Evolutionary conservation across 2,797 vertebrate species (phyloP), one percentile per base, ranked within the genome.

Genomic region (Falco novaeseelandiae): DNA sequence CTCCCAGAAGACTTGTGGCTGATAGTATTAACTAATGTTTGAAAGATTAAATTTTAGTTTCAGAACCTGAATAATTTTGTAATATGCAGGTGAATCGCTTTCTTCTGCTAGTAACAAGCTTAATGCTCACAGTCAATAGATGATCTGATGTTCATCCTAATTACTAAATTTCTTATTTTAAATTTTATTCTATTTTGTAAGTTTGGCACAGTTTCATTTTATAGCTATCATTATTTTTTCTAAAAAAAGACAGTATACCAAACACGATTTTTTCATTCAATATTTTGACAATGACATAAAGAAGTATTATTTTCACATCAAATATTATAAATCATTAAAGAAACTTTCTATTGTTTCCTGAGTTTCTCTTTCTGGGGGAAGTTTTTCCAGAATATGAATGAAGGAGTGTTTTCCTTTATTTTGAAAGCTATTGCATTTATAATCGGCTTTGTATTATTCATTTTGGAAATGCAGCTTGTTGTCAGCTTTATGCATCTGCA

Each of bases 11-110:
- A 62, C 40, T 95, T 95, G 19, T 38, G 62, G 25, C 61, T 94
- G 89, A 96, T 97, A 95, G 96, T 94, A 92, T 69, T 90, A 98
- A 97, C 83, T 74, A 97, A 57, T 96, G 87, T 96, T 94, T 78
- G 86, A 89, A 97, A 92, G 74, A 97, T 97, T 94, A 91, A 96
- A 86, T 97, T 92, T 91, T 84, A 73, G 62, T 88, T 96, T 94
- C 90, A 96, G 90, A 97, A 92, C 61, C 55, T 82, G 69, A 95
- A 73, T 94, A 15, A 89, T 93, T 95, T 95, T 93, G 23, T 54
- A 96, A 92, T 91, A 91, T 94, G 83, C 65, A 92, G 87, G 67
- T 94, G 65, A 97, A 94, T 93, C 42, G 34, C 85, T 87, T 74
- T 89, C 82, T 96, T 90, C 92, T 96, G 51, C 48, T 92, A 93